These are phyloP conservation scores for Leucania comma DNA, from an alignment of 2,888 invertebrate genomes.

Conservation along the genomic window DNA sequence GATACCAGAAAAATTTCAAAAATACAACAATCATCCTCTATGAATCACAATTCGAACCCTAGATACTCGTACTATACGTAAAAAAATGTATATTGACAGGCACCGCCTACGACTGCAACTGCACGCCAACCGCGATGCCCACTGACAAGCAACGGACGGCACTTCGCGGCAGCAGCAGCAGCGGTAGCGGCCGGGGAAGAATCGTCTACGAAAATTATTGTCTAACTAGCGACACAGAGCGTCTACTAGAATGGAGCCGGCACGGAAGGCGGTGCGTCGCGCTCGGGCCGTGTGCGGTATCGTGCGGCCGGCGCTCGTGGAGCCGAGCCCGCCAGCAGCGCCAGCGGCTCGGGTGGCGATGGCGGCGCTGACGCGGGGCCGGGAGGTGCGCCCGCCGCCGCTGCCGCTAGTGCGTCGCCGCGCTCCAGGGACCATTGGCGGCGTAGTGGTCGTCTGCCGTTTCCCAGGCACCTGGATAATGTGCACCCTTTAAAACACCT, in stretches of 20 bases:
- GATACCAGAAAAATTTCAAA: conserved; percentile 77
- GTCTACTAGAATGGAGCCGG: conserved; percentile 31
- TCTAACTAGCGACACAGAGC: conserved; percentile 69
- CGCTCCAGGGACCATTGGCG: conserved; percentile 87
- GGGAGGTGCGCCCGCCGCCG: conserved; percentile 67
- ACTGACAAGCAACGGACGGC: not conserved
- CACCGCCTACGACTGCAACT: conserved; percentile 38
- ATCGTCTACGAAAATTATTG: conserved; percentile 84
- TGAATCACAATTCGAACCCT: conserved; percentile 74
- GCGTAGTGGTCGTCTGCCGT: conserved; percentile 74
- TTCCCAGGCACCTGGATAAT: conserved; percentile 65
- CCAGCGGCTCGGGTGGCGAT: conserved; percentile 63
- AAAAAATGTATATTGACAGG: conserved; percentile 65
- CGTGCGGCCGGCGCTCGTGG: conserved; percentile 66
- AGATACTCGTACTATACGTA: conserved; percentile 68
- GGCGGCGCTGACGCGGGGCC: conserved; percentile 47
- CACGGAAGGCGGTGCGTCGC: conserved; percentile 56
- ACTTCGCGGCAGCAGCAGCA: conserved; percentile 5
- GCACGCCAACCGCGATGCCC: conserved; percentile 20
- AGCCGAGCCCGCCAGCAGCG: conserved; percentile 55
- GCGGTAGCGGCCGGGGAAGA: conserved; percentile 47
- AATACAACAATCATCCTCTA: conserved; percentile 80
- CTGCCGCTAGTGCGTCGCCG: conserved; percentile 79
- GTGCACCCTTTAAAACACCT: not conserved
- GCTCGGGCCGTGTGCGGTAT: conserved; percentile 74